phyloP scores from a whole-genome alignment of 2,888 invertebrate species.

The Meganola albula region DNA sequence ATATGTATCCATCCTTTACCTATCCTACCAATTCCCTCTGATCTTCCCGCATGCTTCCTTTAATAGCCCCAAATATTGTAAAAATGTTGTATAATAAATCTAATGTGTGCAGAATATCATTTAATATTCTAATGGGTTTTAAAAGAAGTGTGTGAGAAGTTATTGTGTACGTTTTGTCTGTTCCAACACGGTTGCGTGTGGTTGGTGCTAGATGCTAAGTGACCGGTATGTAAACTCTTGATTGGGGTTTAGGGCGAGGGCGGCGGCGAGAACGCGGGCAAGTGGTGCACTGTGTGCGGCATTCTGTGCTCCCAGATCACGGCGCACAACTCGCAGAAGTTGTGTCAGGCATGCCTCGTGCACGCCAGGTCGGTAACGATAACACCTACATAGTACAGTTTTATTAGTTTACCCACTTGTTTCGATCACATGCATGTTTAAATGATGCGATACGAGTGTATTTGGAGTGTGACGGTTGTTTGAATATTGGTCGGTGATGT shows the following conservation, averaged over 20 bases:
- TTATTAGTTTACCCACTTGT: conserved; percentile 28
- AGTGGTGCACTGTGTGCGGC: conserved; percentile 74
- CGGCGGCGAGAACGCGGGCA: conserved; percentile 62
- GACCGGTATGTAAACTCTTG: conserved; percentile 58
- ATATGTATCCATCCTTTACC: conserved; percentile 17
- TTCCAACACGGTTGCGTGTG: conserved; percentile 29
- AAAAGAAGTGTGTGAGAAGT: conserved; percentile 73
- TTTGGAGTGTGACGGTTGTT: conserved; percentile 44
- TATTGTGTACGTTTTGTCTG: conserved; percentile 34
- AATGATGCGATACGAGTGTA: conserved; percentile 26
- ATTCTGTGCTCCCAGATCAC: conserved; percentile 73
- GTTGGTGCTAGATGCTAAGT: conserved; percentile 31
- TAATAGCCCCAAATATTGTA: conserved; percentile 62
- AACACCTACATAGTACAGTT: conserved; percentile 28
- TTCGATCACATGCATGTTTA: conserved; percentile 42
- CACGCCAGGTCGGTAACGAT: conserved; percentile 76
- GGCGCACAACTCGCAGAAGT: conserved; percentile 72
- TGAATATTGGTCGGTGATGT: conserved; percentile 61
- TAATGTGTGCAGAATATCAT: conserved; percentile 76
- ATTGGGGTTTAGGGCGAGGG: conserved; percentile 74
- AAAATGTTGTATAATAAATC: conserved; percentile 45
- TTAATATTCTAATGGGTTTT: conserved; percentile 67
- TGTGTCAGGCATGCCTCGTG: conserved; percentile 78
- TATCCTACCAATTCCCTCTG: conserved; percentile 30
- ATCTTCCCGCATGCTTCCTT: conserved; percentile 75